phyloP scores from a whole-genome alignment of 2,113 vertebrate species.

The Microcebus jonahi region DNA sequence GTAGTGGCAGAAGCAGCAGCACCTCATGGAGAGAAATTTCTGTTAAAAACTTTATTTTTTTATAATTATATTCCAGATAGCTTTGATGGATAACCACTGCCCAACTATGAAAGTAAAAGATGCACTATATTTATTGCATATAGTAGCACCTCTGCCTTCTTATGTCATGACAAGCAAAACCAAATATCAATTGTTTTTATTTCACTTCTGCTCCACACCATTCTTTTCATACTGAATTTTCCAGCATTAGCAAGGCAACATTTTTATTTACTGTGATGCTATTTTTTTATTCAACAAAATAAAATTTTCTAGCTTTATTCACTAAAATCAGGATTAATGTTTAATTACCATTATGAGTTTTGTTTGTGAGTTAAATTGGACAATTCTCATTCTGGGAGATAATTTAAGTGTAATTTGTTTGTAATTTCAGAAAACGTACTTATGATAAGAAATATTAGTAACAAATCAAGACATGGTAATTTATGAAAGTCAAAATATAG shows the following conservation, averaged over 20 bases:
- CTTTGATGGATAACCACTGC: not conserved
- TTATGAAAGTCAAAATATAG: not conserved
- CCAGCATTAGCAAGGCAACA: not conserved
- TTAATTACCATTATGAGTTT: not conserved
- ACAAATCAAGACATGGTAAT: not conserved
- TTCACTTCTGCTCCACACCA: not conserved
- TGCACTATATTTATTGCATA: fast-evolving
- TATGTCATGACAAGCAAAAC: not conserved
- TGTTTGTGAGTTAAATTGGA: not conserved
- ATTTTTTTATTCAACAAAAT: not conserved
- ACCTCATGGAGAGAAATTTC: not conserved
- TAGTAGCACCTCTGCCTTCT: not conserved
- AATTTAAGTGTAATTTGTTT: not conserved
- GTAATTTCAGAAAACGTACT: not conserved
- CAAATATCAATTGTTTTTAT: not conserved
- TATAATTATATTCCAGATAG: not conserved
- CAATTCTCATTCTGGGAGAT: not conserved
- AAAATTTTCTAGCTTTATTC: not conserved
- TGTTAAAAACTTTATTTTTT: not conserved
- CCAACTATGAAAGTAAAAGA: not conserved
- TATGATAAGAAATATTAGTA: not conserved
- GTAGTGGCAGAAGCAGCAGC: not conserved
- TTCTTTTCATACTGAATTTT: not conserved
- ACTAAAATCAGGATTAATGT: not conserved
- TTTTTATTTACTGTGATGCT: not conserved